Base-by-base conservation (phyloP, 2,797 vertebrate species). In the Salarias fasciatus region DNA sequence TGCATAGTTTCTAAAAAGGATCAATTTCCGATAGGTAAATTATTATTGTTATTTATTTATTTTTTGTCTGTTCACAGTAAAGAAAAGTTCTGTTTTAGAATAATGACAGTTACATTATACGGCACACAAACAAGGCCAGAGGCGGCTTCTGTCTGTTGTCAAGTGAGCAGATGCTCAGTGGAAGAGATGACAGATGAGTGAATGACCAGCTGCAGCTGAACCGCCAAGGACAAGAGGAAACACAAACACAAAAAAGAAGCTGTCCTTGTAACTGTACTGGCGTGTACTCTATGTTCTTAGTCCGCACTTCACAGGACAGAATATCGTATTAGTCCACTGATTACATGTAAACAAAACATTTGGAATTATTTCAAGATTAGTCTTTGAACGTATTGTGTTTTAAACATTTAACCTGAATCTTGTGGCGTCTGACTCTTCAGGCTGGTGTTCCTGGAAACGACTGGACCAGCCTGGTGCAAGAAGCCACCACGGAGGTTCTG, bases 401-500 rank as follows among this genome's bases (percentile, higher is more conserved):
- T n/a, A n/a, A 24, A 3, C 18, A 24, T 24, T 24, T 24, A 24
- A 48, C 28, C 9, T 14, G 31, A 47, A 42, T 9, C 7, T 2
- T 54, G 2, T 72, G 53, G 78, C 38, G 33, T 76, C 15, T 79
- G 42, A 28, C 30, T 5, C 80, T 38, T 15, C 74, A 99, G 97
- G 92, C 91, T 13, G 88, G 92, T 45, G 62, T 93, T 50, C 87
- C 94, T 51, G 86, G 89, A 78, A 92, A 90, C 8, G 94, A 95
- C 60, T 99, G 97, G 98, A 90, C 90, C 15, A 91, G 93, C 52
- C 91, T 99, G 79, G 93, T 97, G 58, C 86, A 91, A 35, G 97
- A 99, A 82, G 98, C 98, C 61, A 97, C 95, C 50, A 69, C 92
- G 33, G 97, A 99, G 88, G 95, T 91, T 57, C 72, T 97, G 85